These are phyloP conservation scores for Gibbula magus DNA, from an alignment of 2,888 invertebrate genomes.

Conservation along the genomic window DNA sequence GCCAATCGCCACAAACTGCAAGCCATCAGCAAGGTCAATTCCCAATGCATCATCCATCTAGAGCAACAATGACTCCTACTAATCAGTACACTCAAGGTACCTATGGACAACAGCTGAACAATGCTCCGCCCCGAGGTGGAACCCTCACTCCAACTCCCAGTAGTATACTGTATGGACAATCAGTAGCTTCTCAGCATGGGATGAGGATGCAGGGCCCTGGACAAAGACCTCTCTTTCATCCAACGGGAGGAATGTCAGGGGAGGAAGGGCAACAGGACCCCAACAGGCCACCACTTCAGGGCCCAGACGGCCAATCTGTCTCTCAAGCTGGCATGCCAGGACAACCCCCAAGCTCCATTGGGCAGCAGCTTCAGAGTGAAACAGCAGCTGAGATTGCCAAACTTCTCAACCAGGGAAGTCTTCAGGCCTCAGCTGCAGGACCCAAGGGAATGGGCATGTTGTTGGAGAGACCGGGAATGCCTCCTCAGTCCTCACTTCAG, in stretches of 20 bases:
- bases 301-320: neutral
- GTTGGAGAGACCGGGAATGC: conserved; percentile 20
- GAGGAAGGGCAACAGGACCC: conserved; percentile 10
- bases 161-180: conserved; percentile 54
- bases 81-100: conserved; percentile 59
- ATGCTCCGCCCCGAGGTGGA: conserved; percentile 44
- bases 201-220: conserved; percentile 44
- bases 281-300: conserved; percentile 3
- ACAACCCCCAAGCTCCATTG: conserved; percentile 15
- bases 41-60: conserved; percentile 56
- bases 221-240: conserved; percentile 45
- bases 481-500: conserved; percentile 35
- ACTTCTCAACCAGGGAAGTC: neutral
- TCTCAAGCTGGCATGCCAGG: conserved; percentile 26
- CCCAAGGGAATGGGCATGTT: conserved; percentile 34
- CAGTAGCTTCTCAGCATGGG: conserved; percentile 47
- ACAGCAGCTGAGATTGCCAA: conserved; percentile 13
- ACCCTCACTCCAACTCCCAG: conserved; percentile 49
- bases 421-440: neutral
- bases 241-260: conserved; percentile 30
- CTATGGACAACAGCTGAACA: conserved; percentile 47
- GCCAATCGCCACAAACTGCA: neutral
- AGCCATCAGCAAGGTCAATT: conserved; percentile 18
- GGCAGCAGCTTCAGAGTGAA: conserved; percentile 16
- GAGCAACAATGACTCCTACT: conserved; percentile 58